Conservation (phyloP, 2,797 vertebrate genomes). For the Arrhamphus sclerolepis region DNA sequence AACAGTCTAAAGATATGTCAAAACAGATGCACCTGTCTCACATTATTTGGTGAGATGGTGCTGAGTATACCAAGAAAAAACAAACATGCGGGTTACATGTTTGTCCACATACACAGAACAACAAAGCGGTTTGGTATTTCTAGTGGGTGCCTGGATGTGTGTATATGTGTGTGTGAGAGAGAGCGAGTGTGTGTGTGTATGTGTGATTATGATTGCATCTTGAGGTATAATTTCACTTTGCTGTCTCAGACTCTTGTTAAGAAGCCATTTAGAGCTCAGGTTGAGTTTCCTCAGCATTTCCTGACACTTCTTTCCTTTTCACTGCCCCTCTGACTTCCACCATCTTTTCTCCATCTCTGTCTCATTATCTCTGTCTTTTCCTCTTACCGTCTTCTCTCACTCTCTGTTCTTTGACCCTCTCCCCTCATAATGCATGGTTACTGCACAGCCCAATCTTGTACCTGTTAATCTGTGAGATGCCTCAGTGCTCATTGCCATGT, state of each 20-base stretch:
- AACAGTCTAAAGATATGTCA: too few relatives aligned
- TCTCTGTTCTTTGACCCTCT: slow-evolving; percentile 20
- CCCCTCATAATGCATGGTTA: slow-evolving; percentile 11
- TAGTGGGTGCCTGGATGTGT: slow-evolving; percentile 2
- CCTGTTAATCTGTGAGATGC: slow-evolving; percentile 27
- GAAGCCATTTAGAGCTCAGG: slow-evolving; percentile 71
- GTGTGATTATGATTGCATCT: slow-evolving; percentile 1
- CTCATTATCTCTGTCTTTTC: slow-evolving; percentile 59
- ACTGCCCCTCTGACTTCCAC: slow-evolving; percentile 60
- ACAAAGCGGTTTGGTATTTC: slow-evolving; percentile 17
- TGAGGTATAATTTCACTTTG: slow-evolving; percentile 63
- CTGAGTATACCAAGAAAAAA: neutral
- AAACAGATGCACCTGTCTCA: too few relatives aligned
- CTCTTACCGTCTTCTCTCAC: slow-evolving; percentile 32
- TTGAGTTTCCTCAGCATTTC: slow-evolving; percentile 66
- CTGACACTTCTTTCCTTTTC: slow-evolving; percentile 67
- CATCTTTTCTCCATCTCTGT: slow-evolving; percentile 66
- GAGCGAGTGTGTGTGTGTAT: slow-evolving; percentile 15
- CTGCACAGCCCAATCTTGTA: slow-evolving; percentile 23
- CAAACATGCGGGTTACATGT: slow-evolving; percentile 28
- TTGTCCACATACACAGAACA: slow-evolving; percentile 12
- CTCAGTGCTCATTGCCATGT: slow-evolving; percentile 1
- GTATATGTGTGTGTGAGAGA: slow-evolving; percentile 11
- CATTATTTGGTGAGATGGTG: too few relatives aligned
- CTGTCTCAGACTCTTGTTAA: slow-evolving; percentile 71